These are phyloP conservation scores for Drosophila mayri DNA, from an alignment of 1,140 invertebrate genomes.

Conservation along the genomic window DNA sequence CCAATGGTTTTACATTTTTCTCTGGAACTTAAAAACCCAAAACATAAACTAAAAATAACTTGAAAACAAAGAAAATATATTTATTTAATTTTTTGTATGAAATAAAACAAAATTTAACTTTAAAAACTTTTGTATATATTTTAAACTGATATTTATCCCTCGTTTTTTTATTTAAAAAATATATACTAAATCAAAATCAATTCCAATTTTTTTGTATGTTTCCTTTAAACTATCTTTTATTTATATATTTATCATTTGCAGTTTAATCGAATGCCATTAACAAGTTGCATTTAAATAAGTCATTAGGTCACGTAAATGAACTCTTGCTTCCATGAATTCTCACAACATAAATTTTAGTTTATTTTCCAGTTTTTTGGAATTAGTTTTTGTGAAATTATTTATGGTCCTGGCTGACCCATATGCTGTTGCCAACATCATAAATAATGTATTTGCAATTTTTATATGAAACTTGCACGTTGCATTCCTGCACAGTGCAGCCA, in stretches of 20 bases:
- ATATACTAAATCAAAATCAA: background rate
- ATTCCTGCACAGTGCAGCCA: constrained; percentile 26
- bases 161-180: background rate
- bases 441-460: constrained; percentile 37
- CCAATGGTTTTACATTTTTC: too few species aligned
- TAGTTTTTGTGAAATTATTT: constrained; percentile 18
- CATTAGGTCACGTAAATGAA: background rate
- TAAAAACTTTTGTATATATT: too few species aligned
- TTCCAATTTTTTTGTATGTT: background rate
- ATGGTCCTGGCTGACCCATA: constrained; percentile 9
- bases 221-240: background rate
- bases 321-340: background rate
- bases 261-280: constrained; percentile 12
- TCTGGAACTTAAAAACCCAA: too few species aligned
- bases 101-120: background rate
- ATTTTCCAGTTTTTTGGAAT: constrained; percentile 11
- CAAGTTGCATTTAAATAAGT: constrained; percentile 4
- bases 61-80: too few species aligned
- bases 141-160: too few species aligned
- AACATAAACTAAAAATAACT: too few species aligned
- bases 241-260: constrained; percentile 1
- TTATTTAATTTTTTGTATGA: background rate
- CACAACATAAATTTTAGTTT: constrained; percentile 15
- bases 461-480: constrained; percentile 5
- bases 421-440: constrained; percentile 31